These are phyloP conservation scores for Laupala kohalensis DNA, from an alignment of 1,140 invertebrate genomes.

Conservation along the genomic window DNA sequence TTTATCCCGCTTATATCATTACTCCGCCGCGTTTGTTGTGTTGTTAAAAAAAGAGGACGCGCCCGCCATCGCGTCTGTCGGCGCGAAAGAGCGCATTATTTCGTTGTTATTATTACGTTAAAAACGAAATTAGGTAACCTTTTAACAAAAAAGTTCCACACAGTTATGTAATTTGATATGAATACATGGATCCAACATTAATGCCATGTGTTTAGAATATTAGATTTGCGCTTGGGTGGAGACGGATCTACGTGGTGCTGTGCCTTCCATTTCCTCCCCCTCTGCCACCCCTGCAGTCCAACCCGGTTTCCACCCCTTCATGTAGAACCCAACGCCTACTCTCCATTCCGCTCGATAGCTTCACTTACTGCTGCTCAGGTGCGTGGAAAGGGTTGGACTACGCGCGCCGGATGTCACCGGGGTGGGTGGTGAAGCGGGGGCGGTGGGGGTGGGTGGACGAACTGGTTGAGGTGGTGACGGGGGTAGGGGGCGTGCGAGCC, in stretches of 20 bases:
- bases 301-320: no score
- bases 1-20: background rate
- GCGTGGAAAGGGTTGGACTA: no score
- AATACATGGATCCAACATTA: conserved; percentile 5
- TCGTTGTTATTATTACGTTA: background rate
- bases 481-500: no score
- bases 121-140: background rate
- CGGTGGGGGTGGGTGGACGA: no score
- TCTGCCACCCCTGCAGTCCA: no score
- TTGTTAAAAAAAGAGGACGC: background rate
- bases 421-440: no score
- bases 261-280: background rate
- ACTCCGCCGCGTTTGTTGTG: background rate
- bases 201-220: background rate
- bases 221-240: background rate
- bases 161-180: conserved; percentile 3
- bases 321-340: no score
- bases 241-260: background rate
- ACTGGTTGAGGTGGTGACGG: no score
- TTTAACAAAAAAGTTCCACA: background rate
- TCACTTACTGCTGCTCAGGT: no score
- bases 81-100: background rate
- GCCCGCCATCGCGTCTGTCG: no score
- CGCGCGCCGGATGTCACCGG: no score
- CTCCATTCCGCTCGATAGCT: no score